These are phyloP conservation scores for Pteronotus mesoamericanus DNA, from an alignment of 2,797 vertebrate genomes.

Conservation along the genomic window DNA sequence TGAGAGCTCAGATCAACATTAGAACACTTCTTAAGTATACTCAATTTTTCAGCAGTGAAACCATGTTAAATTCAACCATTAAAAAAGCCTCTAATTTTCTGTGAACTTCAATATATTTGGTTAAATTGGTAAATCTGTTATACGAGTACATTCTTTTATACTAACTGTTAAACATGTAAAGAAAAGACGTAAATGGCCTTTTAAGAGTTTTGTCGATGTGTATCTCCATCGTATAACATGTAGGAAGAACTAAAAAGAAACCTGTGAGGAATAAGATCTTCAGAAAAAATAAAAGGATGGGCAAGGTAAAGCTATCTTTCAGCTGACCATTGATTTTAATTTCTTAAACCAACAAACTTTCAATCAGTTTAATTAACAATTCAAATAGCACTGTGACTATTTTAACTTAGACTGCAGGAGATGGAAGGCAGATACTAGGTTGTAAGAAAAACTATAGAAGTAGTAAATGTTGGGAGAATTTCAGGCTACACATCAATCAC, in stretches of 20 bases:
- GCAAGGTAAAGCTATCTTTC: not conserved
- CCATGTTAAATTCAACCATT: not conserved
- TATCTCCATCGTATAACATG: not conserved
- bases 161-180: not conserved
- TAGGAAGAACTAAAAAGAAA: not conserved
- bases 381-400: not conserved
- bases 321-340: not conserved
- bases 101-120: not conserved
- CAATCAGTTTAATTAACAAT: conserved; percentile 40
- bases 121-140: not conserved
- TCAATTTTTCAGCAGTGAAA: not conserved
- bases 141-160: not conserved
- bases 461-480: conserved; percentile 16
- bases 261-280: not conserved
- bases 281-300: not conserved
- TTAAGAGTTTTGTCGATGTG: not conserved
- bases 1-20: not conserved
- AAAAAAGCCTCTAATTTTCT: not conserved
- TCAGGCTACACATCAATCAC: conserved; percentile 41
- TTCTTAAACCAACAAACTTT: conserved; percentile 38
- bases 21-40: not conserved
- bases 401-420: not conserved
- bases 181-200: not conserved
- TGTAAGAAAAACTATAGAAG: conserved; percentile 35
- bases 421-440: conserved; percentile 23